Percentiles rank a stretch among this genome's conserved stretches.
phyloP scores from a whole-genome alignment of 37 sponge, comb jelly and placozoan genomes.

The Hormiphora californensis region DNA sequence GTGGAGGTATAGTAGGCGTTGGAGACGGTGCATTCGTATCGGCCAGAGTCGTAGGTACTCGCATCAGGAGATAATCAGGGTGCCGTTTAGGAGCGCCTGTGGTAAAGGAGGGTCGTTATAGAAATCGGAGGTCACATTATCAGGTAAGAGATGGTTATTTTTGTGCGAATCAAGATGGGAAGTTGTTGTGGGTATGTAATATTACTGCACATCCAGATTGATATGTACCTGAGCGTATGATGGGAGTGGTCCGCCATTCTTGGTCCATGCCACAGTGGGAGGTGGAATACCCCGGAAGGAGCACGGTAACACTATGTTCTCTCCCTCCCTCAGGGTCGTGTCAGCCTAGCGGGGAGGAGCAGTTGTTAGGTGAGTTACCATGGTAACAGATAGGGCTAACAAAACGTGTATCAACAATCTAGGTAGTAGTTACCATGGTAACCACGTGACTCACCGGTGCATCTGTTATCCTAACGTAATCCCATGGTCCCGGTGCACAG shows the following conservation, averaged over 20 bases:
- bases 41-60: conserved; percentile 36
- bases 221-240: conserved; percentile 50
- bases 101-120: neutral
- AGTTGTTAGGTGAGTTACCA: too few species aligned
- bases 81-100: conserved; percentile 39
- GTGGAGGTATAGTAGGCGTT: conserved; percentile 16
- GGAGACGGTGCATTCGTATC: neutral
- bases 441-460: neutral
- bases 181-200: too few species aligned
- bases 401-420: neutral
- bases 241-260: conserved; percentile 8
- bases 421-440: neutral
- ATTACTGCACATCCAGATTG: too few species aligned
- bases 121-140: neutral
- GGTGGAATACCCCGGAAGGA: conserved; percentile 29
- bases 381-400: neutral
- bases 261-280: conserved; percentile 34
- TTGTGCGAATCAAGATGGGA: neutral
- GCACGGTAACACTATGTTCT: conserved; percentile 12
- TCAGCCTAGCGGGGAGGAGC: neutral
- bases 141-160: neutral
- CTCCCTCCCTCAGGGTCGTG: conserved; percentile 3
- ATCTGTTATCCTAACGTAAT: neutral
- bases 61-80: conserved; percentile 31
- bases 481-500: conserved; percentile 31